Base-by-base conservation (phyloP, 1,140 invertebrate species). In the Drosophila miranda region DNA sequence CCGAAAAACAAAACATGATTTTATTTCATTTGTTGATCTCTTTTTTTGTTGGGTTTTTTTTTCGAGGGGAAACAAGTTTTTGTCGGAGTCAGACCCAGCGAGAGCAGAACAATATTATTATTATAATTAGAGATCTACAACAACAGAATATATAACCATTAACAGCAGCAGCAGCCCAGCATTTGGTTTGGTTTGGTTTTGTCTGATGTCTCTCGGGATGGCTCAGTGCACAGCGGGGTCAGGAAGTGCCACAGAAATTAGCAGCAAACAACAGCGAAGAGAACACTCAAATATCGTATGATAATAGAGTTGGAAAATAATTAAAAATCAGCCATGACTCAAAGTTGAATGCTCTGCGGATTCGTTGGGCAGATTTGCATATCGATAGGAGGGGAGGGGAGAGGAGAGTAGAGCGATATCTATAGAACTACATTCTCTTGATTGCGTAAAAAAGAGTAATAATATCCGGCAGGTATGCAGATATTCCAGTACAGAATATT, bases 151-250 rank as follows among this genome's bases (percentile, higher is more conserved):
- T 74, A 63, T 60, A 86, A 60, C 76, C 80, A 84, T 86, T 84
- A 84, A 77, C 51, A 67, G 72, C 63, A 59, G 71, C 72, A 59
- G 71, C 72, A 59, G 71, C 72, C 69, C 72, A 59, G 71, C 72
- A 69, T 57, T 72, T 54, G 58, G 72, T 70, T 70, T 19, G 19
- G 19, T 19, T 16, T 16, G n/a, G n/a, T n/a, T n/a, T n/a, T n/a
- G n/a, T n/a, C 1, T 68, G 57, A 57, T 38, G 34, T 38, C 34
- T 38, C 34, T 38, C 11, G 1, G 75, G 53, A 77, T 43, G 81
- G 81, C 81, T 86, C 77, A 75, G 42, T 77, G 81, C 81, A 49
- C 77, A 84, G 81, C 81, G 81, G 81, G 80, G 81, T 81, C 81
- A 86, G 77, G 77, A 84, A 84, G 77, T 83, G 43, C 13, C 53